phyloP scores from a whole-genome alignment of 2,797 vertebrate species.

The Anguilla anguilla region DNA sequence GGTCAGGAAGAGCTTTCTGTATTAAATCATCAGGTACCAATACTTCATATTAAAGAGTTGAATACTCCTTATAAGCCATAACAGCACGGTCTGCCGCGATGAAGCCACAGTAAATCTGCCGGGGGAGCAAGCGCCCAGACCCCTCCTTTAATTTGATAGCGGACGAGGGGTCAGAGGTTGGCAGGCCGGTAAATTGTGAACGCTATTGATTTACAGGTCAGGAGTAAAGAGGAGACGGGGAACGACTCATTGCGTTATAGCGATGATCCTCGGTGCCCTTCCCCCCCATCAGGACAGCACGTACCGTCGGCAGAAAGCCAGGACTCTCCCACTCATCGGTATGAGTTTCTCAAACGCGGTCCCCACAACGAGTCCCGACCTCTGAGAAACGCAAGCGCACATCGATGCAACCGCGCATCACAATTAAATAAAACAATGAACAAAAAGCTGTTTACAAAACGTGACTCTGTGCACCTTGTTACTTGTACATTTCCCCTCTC shows the following conservation, averaged over 20 bases:
- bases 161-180: neutral
- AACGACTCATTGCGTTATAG: neutral
- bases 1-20: neutral
- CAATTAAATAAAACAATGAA: neutral
- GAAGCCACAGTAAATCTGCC: neutral
- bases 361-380: neutral
- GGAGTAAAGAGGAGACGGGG: constrained; percentile 8
- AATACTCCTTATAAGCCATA: neutral
- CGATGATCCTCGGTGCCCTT: neutral
- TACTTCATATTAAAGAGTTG: neutral
- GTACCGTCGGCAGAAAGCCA: neutral
- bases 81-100: neutral
- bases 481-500: neutral
- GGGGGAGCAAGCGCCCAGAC: neutral
- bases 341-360: neutral
- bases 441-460: neutral
- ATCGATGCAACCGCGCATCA: neutral
- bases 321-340: neutral
- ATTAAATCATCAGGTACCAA: neutral
- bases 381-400: neutral
- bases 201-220: constrained; percentile 6
- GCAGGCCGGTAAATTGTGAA: constrained; percentile 15
- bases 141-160: constrained; percentile 12
- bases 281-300: neutral
- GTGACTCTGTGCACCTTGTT: neutral